Conservation (phyloP, 2,888 invertebrate genomes). For the Trissonchulus sp. region DNA sequence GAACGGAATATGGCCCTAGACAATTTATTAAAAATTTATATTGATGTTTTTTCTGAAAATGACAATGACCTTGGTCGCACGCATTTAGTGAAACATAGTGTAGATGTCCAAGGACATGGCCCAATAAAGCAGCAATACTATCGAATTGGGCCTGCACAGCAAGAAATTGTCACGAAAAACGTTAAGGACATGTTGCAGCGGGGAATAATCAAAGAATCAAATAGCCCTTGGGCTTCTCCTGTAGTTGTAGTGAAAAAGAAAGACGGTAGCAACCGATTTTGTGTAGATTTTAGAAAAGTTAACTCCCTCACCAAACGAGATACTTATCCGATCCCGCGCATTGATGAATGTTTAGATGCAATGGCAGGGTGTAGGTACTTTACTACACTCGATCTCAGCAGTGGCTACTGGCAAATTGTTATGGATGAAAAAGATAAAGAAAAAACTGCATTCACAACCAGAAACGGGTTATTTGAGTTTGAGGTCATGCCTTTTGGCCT, state of each 20-base stretch:
- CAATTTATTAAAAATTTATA: neutral
- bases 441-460: neutral
- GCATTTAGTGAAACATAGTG: neutral
- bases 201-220: neutral
- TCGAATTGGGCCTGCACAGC: neutral
- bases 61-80: neutral
- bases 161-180: neutral
- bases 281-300: slow-evolving; percentile 3
- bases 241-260: slow-evolving; percentile 1
- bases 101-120: neutral
- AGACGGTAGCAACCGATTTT: neutral
- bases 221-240: neutral
- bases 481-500: neutral
- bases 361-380: neutral
- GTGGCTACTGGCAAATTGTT: slow-evolving; percentile 3
- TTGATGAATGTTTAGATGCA: neutral
- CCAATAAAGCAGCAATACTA: slow-evolving; percentile 1
- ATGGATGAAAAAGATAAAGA: slow-evolving; percentile 1
- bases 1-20: neutral
- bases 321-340: neutral
- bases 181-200: neutral
- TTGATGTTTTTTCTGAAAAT: neutral
- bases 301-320: neutral
- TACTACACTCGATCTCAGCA: neutral
- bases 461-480: neutral